Conservation (phyloP, 2,113 vertebrate species). For the Cyphomyrus discorhynchus region DNA sequence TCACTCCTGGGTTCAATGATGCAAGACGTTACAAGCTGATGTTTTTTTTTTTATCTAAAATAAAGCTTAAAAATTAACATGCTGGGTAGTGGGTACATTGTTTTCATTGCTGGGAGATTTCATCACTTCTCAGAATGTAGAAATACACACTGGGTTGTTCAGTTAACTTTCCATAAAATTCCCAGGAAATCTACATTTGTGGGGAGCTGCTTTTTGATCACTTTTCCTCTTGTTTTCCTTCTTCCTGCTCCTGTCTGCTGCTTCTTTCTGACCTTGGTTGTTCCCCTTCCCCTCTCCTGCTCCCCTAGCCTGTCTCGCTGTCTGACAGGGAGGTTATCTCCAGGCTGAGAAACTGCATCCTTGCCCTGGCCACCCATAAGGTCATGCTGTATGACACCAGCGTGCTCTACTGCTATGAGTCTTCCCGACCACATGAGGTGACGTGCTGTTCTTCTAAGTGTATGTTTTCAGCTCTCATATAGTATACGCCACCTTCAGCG, state of each 20-base stretch:
- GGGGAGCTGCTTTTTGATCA: neutral
- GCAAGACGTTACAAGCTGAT: neutral
- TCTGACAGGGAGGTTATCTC: constrained; percentile 91
- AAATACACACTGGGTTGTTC: neutral
- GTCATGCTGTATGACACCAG: constrained; percentile 88
- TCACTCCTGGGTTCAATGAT: neutral
- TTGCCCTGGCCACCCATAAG: constrained; percentile 77
- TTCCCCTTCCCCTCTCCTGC: neutral
- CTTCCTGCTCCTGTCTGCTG: neutral
- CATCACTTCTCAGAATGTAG: neutral
- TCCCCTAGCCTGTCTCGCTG: constrained; percentile 67
- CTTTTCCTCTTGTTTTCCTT: neutral
- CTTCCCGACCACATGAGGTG: constrained; percentile 84
- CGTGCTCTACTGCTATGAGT: constrained; percentile 92
- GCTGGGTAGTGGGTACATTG: neutral
- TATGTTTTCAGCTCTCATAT: neutral
- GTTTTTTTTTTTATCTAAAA: neutral
- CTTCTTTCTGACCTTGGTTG: neutral
- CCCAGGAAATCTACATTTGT: neutral
- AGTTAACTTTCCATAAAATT: neutral
- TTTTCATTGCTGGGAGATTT: neutral
- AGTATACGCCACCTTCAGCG: neutral
- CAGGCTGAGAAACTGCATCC: constrained; percentile 83
- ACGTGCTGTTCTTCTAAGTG: neutral
- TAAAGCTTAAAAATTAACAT: neutral